Evolutionary conservation across 2,797 vertebrate species (phyloP).

Genomic region (Xerus rutilus): DNA sequence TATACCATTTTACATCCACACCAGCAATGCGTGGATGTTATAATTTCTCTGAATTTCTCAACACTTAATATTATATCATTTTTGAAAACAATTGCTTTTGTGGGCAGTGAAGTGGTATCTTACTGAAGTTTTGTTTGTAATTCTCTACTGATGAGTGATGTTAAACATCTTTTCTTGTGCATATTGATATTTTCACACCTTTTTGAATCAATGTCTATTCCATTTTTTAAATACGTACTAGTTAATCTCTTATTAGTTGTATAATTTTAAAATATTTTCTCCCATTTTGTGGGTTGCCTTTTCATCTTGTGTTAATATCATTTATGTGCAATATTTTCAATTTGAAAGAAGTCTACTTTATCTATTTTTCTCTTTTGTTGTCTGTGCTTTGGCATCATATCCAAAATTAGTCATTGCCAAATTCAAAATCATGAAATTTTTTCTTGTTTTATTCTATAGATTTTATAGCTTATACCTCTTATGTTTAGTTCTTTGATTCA

Average conservation of each 20-base stretch:
- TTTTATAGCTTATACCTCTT: neutral
- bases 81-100: neutral
- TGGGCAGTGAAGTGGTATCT: neutral
- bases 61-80: neutral
- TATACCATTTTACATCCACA: neutral
- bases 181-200: neutral
- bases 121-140: neutral
- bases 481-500: neutral
- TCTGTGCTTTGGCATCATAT: neutral
- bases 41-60: neutral
- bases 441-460: neutral
- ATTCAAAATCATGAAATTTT: neutral
- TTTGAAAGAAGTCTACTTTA: neutral
- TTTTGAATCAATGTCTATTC: neutral
- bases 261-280: neutral
- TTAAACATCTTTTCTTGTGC: neutral
- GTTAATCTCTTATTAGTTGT: neutral
- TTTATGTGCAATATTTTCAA: neutral
- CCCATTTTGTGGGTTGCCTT: no score
- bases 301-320: neutral
- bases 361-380: neutral
- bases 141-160: neutral
- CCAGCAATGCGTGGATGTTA: neutral
- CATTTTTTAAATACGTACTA: neutral
- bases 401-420: no score